Percentiles rank a stretch among this genome's conserved stretches.
These are phyloP conservation scores for Mastigias papua DNA, from an alignment of 30 jellyfish, hydroid and myxozoan genomes.

Conservation along the genomic window DNA sequence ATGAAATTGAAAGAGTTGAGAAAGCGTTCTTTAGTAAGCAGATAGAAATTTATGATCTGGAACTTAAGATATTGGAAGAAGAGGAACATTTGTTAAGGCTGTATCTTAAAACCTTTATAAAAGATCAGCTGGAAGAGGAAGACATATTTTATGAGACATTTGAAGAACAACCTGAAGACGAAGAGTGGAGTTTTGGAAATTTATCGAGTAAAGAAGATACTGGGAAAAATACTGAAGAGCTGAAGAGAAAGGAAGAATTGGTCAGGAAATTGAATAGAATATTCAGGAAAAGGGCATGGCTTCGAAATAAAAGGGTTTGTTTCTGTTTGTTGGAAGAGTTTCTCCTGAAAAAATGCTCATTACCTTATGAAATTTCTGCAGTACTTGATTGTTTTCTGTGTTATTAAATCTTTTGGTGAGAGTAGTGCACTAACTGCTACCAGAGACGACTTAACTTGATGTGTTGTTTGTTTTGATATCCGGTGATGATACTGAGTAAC, in stretches of 20 bases:
- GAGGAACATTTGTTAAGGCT: constrained; percentile 60
- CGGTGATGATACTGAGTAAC: too few relatives aligned
- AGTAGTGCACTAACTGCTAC: too few relatives aligned
- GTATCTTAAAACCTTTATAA: constrained; percentile 51
- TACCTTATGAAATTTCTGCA: too few relatives aligned
- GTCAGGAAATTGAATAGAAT: constrained; percentile 38
- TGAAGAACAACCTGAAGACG: constrained; percentile 63
- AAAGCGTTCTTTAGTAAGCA: constrained; percentile 71
- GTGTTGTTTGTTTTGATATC: too few relatives aligned
- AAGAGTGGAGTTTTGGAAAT: constrained; percentile 11
- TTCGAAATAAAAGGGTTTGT: constrained; percentile 81
- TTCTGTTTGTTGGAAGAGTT: not conserved
- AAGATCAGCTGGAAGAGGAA: constrained; percentile 18
- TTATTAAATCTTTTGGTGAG: too few relatives aligned
- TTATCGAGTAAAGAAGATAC: constrained; percentile 14
- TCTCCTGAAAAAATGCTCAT: too few relatives aligned
- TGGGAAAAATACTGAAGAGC: constrained; percentile 27
- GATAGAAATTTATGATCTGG: constrained; percentile 58
- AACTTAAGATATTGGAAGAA: constrained; percentile 70
- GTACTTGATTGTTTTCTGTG: too few relatives aligned
- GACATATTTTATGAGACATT: constrained; percentile 40
- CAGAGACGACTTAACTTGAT: too few relatives aligned
- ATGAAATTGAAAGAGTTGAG: constrained; percentile 53
- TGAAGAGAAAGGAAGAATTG: constrained; percentile 50
- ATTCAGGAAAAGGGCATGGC: constrained; percentile 85